Evolutionary conservation across 2,888 invertebrate genomes (phyloP), one percentile per base, ranked within the genome.

Genomic region (Brenthis ino): DNA sequence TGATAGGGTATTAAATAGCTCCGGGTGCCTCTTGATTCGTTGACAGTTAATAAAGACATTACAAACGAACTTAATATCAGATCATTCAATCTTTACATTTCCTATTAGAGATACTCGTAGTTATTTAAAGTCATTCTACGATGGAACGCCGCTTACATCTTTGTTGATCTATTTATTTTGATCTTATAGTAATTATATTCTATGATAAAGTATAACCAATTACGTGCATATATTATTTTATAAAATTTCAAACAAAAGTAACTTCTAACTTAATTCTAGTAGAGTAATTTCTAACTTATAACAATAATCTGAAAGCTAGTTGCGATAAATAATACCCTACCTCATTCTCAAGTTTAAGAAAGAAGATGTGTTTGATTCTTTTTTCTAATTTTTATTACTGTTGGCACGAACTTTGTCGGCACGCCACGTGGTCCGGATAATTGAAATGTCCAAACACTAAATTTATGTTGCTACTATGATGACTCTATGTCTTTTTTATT

Each of bases 1-100:
- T 90, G 92, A 91, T 91, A 83, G 88, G 79, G 84, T 91, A 88
- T 88, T 89, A 88, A 87, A 86, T 86, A 86, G 88, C 91, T 88
- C 85, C 87, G 86, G 81, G 85, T 83, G 81, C 80, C 83, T 79
- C 83, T 88, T 87, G 87, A 91, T 91, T 88, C 82, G 85, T 83
- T 88, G 91, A 89, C 90, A 91, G 92, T 88, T 91, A 92, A 92
- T 93, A 91, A 89, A 92, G 91, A 91, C 89, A 91, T 90, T 87
- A 89, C 89, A 77, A 87, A 85, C 81, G 84, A 85, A 85, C 89
- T 88, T 85, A 81, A 85, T 81, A 85, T 87, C 87, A 82, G 79
- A 80, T 83, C 82, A 84, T 85, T 86, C 78, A 84, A 78, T 85
- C 84, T 83, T 82, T 77, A 83, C 75, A 75, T 70, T 75, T 74